Percentiles rank a stretch among this genome's conserved stretches.
These are phyloP conservation scores for Sebastes itinus DNA, from an alignment of 2,797 vertebrate species.

Conservation along the genomic window DNA sequence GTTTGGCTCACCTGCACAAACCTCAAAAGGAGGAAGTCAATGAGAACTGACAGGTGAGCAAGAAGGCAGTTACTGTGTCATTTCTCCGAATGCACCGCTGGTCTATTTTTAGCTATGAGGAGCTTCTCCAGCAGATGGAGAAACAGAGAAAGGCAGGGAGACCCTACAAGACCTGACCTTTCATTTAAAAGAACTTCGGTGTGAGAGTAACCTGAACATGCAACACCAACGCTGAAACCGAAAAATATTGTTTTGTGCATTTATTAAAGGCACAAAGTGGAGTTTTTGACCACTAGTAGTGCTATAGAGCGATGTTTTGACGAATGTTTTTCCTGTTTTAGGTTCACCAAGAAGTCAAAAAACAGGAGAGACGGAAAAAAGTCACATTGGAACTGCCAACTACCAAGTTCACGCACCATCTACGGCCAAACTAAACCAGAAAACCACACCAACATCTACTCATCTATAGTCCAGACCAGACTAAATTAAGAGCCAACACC, in stretches of 20 bases:
- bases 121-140: neutral
- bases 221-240: neutral
- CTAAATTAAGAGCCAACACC: constrained; percentile 6
- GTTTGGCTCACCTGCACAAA: constrained; percentile 55
- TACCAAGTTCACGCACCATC: neutral
- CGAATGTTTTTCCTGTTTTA: neutral
- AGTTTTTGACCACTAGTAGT: neutral
- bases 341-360: neutral
- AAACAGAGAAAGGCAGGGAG: neutral
- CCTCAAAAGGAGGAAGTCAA: constrained; percentile 5
- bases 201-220: neutral
- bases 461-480: constrained; percentile 1
- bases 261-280: neutral
- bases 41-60: constrained; percentile 30
- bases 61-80: neutral
- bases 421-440: constrained; percentile 24
- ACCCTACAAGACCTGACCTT: neutral
- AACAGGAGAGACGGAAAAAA: constrained; percentile 2
- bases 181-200: neutral
- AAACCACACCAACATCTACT: constrained; percentile 13
- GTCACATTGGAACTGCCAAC: neutral
- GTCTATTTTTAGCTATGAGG: neutral
- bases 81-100: neutral
- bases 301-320: neutral
- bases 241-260: neutral